phyloP scores from a whole-genome alignment of 1,140 invertebrate genomes.

The Aphaenogaster ashmeadi region DNA sequence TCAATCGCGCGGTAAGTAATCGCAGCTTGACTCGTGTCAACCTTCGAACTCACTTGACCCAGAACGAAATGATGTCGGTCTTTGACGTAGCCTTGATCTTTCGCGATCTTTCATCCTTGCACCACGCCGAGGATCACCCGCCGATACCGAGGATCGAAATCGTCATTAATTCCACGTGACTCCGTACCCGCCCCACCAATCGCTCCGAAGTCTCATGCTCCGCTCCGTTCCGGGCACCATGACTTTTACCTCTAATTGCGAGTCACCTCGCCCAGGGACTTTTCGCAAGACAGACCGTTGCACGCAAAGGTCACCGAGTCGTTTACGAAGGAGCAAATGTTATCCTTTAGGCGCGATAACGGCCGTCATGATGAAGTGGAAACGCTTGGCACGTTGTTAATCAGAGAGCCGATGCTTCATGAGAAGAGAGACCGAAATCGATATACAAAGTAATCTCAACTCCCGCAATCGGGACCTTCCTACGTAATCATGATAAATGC shows the following conservation, averaged over 20 bases:
- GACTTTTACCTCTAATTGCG: conserved; percentile 76
- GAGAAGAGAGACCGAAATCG: conserved; percentile 49
- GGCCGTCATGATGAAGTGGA: conserved; percentile 62
- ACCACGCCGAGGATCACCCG: neutral
- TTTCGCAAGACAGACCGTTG: conserved; percentile 67
- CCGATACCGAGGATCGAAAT: conserved; percentile 53
- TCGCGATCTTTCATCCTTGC: conserved; percentile 48
- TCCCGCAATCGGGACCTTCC: conserved; percentile 10
- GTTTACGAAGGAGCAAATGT: conserved; percentile 72
- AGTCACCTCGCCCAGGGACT: conserved; percentile 70
- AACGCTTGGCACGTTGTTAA: conserved; percentile 59
- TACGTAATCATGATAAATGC: conserved; percentile 48
- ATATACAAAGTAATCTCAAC: conserved; percentile 33
- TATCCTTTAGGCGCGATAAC: conserved; percentile 69
- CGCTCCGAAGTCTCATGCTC: conserved; percentile 24
- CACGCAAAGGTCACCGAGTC: conserved; percentile 73
- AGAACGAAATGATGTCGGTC: conserved; percentile 51
- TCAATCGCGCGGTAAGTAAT: conserved; percentile 46
- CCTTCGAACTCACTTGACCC: conserved; percentile 53
- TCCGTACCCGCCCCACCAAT: conserved; percentile 10
- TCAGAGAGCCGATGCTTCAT: conserved; percentile 35
- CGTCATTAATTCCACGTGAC: conserved; percentile 56
- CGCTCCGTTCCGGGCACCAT: conserved; percentile 53
- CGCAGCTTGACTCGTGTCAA: conserved; percentile 50
- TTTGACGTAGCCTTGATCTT: conserved; percentile 53